These are phyloP conservation scores for Parnassius smintheus DNA, from an alignment of 2,888 invertebrate species.

Conservation along the genomic window DNA sequence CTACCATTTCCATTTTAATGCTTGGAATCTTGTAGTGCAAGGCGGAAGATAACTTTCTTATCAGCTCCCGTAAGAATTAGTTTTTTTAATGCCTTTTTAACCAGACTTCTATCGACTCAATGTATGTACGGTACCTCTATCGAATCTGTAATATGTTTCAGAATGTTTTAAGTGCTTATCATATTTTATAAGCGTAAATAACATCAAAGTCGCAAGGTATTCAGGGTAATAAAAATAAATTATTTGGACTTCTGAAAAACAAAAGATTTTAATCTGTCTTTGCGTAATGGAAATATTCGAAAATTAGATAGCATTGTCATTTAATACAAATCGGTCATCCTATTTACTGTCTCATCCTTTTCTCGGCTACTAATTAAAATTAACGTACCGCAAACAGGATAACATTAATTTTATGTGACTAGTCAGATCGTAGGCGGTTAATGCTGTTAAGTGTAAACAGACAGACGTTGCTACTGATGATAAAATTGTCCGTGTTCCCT, in stretches of 20 bases:
- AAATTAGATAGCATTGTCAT: too few relatives aligned
- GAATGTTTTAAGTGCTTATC: neutral
- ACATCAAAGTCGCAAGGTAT: neutral
- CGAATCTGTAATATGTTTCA: neutral
- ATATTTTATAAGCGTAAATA: neutral
- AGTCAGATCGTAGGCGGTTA: constrained; percentile 21
- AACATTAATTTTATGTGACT: constrained; percentile 25
- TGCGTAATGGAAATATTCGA: too few relatives aligned
- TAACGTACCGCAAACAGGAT: constrained; percentile 23
- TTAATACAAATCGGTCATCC: too few relatives aligned
- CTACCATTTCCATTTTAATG: constrained; percentile 31
- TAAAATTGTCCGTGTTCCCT: constrained; percentile 56
- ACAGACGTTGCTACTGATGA: constrained; percentile 50
- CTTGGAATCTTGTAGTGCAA: constrained; percentile 33
- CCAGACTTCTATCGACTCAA: neutral
- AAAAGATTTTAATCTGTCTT: too few relatives aligned
- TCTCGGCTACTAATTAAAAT: constrained; percentile 3
- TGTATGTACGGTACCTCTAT: neutral
- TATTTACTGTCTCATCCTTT: too few relatives aligned
- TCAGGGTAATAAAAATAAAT: neutral
- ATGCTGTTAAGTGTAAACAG: constrained; percentile 50
- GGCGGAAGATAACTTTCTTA: constrained; percentile 32
- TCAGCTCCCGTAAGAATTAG: constrained; percentile 12
- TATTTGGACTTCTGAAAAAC: too few relatives aligned
- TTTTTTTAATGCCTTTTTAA: constrained; percentile 7